These are phyloP conservation scores for Dicentrarchus labrax DNA, from an alignment of 2,113 vertebrate species.

Conservation along the genomic window DNA sequence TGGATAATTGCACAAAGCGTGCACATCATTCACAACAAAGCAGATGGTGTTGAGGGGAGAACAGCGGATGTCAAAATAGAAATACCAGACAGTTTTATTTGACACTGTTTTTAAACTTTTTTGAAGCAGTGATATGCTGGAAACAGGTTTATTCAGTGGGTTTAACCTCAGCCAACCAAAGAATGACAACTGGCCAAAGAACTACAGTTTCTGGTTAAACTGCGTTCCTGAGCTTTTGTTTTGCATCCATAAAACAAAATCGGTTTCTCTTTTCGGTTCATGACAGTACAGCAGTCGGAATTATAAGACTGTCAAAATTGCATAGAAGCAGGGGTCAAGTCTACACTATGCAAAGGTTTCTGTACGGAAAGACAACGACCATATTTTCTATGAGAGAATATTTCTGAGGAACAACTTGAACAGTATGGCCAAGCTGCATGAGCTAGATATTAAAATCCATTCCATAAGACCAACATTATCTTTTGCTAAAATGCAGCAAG, in stretches of 20 bases:
- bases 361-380: not conserved
- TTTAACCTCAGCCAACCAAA: not conserved
- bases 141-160: not conserved
- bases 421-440: not conserved
- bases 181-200: not conserved
- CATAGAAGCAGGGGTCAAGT: constrained; percentile 7
- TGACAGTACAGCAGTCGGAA: not conserved
- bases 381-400: not conserved
- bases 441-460: too few relatives aligned
- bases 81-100: constrained; percentile 20
- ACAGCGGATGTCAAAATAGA: constrained; percentile 7
- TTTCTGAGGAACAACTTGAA: not conserved
- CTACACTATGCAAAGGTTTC: not conserved
- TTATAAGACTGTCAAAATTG: not conserved
- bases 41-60: constrained; percentile 8
- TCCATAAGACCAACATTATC: too few relatives aligned
- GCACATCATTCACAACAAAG: not conserved
- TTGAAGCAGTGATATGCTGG: not conserved
- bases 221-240: not conserved
- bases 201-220: not conserved
- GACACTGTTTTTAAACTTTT: not conserved
- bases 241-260: not conserved
- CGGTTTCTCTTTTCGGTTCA: not conserved
- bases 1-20: constrained; percentile 12
- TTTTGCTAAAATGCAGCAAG: not conserved